Evolutionary conservation across 2,797 vertebrate genomes (phyloP).

Genomic region (Austrolebias charrua): DNA sequence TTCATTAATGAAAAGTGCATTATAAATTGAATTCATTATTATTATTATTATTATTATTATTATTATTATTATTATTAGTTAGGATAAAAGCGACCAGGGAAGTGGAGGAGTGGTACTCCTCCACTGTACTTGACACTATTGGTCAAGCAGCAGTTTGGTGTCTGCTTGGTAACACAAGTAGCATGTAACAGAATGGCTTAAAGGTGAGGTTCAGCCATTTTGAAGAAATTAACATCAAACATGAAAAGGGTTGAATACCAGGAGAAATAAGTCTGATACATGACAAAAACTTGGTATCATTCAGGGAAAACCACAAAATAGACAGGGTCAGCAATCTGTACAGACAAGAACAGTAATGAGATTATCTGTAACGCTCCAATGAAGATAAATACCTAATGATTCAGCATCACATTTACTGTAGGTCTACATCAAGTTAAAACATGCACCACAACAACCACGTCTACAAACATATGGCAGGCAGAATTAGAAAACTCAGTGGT

Average conservation of each 20-base stretch:
- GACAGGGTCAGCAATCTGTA: slow-evolving; percentile 35
- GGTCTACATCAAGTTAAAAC: slow-evolving; percentile 33
- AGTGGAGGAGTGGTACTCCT: no score
- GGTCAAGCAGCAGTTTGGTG: no score
- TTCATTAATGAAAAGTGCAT: no score
- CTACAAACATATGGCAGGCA: slow-evolving; percentile 67
- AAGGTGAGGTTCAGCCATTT: no score
- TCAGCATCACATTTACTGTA: slow-evolving; percentile 28
- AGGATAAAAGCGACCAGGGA: no score
- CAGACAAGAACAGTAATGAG: slow-evolving; percentile 38
- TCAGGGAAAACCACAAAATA: slow-evolving; percentile 29
- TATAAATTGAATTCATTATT: no score
- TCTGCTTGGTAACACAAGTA: no score
- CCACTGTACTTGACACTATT: no score
- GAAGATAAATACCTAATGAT: slow-evolving; percentile 11
- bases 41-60: no score
- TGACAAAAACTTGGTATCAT: slow-evolving; percentile 34
- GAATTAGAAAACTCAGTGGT: slow-evolving; percentile 45
- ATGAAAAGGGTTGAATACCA: slow-evolving; percentile 8
- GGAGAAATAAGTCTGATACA: slow-evolving; percentile 13
- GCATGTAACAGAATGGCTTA: no score
- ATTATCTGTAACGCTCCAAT: slow-evolving; percentile 6
- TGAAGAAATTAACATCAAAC: background rate
- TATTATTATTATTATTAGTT: no score
- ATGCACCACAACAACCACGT: slow-evolving; percentile 62